Evolutionary conservation across 2,113 vertebrate genomes (phyloP).

Genomic region (Heterotilapia buettikoferi): DNA sequence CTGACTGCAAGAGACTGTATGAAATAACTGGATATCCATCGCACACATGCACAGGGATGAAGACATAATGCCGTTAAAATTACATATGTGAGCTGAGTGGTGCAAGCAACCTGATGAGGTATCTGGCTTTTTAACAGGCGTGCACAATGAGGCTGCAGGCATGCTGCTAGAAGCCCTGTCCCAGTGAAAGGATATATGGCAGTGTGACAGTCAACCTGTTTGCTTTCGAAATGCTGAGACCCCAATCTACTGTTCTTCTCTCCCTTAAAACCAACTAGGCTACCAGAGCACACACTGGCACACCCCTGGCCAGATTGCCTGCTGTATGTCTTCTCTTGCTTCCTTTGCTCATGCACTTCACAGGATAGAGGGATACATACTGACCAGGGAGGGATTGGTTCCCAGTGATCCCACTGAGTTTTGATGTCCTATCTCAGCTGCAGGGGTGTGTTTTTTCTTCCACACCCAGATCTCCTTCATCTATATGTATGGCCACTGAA

Average conservation of each 20-base stretch:
- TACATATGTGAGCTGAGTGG: neutral
- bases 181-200: neutral
- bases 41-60: neutral
- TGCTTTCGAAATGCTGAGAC: too few species aligned
- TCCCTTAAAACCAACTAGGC: neutral
- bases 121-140: neutral
- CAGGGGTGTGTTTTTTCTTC: neutral
- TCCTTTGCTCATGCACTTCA: neutral
- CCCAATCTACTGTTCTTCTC: neutral
- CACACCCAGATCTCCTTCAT: neutral
- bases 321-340: neutral
- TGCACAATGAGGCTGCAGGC: neutral
- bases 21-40: neutral
- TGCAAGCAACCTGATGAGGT: neutral
- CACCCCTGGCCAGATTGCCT: neutral
- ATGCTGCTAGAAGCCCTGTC: neutral
- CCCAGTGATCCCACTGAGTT: neutral
- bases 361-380: neutral
- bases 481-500: neutral
- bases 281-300: neutral
- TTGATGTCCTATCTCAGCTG: neutral
- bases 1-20: neutral
- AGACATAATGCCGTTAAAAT: neutral
- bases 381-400: neutral
- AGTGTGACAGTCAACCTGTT: neutral